These are phyloP conservation scores for Amphipyra tragopoginis DNA, from an alignment of 2,888 invertebrate species.

Conservation along the genomic window DNA sequence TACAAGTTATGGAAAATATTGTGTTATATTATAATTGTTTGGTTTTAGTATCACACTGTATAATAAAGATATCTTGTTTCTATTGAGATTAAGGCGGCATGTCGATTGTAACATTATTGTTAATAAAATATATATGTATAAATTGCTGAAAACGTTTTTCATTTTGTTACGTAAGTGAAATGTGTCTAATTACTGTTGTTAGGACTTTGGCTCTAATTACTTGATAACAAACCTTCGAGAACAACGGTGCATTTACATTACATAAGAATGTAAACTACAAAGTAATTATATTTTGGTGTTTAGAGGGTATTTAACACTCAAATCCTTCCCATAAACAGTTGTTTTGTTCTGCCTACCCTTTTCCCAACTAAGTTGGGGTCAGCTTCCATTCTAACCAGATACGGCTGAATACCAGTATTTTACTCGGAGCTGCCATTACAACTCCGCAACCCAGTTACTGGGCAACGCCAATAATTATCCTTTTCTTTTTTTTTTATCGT, in stretches of 20 bases:
- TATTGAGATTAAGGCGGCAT: conserved; percentile 85
- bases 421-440: too few relatives aligned
- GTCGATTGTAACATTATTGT: conserved; percentile 89
- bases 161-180: conserved; percentile 39
- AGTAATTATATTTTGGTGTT: too few relatives aligned
- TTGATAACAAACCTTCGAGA: conserved; percentile 1
- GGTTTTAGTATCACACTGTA: conserved; percentile 79
- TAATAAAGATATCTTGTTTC: conserved; percentile 80
- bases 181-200: conserved; percentile 19
- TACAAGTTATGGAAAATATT: conserved; percentile 74
- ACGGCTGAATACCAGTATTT: too few relatives aligned
- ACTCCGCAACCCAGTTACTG: too few relatives aligned
- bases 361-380: too few relatives aligned
- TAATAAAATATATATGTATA: conserved; percentile 90
- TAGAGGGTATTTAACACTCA: too few relatives aligned
- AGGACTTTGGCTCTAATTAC: conserved; percentile 18
- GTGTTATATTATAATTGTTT: conserved; percentile 74
- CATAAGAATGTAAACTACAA: too few relatives aligned
- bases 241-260: conserved; percentile 3
- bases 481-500: too few relatives aligned
- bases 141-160: conserved; percentile 78
- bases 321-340: too few relatives aligned
- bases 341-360: too few relatives aligned
- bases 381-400: too few relatives aligned
- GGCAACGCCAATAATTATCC: too few relatives aligned